Evolutionary conservation across 2,113 vertebrate species (phyloP), one percentile per base, ranked within the genome.

Genomic region (Tragelaphus strepsiceros): DNA sequence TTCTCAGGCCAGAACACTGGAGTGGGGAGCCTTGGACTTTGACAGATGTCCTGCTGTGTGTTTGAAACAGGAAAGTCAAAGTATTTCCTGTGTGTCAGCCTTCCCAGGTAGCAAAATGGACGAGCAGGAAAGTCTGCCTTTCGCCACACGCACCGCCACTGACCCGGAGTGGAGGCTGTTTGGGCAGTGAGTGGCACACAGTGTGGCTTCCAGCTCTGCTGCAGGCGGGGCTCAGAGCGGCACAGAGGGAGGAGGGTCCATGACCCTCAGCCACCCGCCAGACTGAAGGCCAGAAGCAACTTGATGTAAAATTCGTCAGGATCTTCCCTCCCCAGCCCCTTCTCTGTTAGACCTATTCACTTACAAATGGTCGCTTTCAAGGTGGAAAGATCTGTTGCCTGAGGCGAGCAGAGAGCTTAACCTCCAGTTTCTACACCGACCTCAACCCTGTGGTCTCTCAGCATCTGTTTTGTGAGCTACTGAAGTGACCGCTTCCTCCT

Each of bases 121-220:
- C 32, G 59, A 58, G 35, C n/a, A 43, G 64, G 80, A 49, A 59
- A 1, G 32, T 21, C 62, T 51, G 35, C n/a, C 39, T 13, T 35
- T 85, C 7, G 35, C 59, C 26, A 17, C 16, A n/a, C 1, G 15
- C 30, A 15, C 26, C 59, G 49, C 61, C 71, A 0, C 12, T 61
- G 43, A 21, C 61, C 77, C 5, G 0, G 30, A 67, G 54, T n/a
- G 22, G 78, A 77, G 32, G 24, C 14, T 32, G 39, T 6, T 6
- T 13, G 17, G 4, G 1, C 0, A 35, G 7, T 22, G 28, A 30
- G 0, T 24, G 19, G 9, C 71, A 21, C 1, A 4, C 26, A 16
- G 7, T n/a, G 30, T 59, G 54, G 35, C 19, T 22, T 62, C 56
- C 71, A 39, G 96, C 10, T 61, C 14, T 49, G n/a, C 51, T 39